These are phyloP conservation scores for Drosophila rellima DNA, from an alignment of 2,888 invertebrate species.

Conservation along the genomic window DNA sequence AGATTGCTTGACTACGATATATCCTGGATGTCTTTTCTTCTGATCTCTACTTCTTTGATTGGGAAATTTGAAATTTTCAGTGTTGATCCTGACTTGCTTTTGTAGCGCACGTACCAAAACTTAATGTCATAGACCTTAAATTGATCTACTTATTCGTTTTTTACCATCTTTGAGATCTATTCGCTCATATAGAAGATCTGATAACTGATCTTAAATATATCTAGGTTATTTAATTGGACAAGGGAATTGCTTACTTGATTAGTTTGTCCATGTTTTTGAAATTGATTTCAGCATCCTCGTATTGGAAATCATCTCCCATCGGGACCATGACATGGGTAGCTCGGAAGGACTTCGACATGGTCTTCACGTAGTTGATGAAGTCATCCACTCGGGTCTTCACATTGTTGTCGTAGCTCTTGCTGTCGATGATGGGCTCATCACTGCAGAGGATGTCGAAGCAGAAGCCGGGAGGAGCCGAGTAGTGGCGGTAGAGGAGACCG, in stretches of 20 bases:
- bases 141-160: too few species aligned
- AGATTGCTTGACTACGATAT: too few species aligned
- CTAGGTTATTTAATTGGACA: not conserved
- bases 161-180: too few species aligned
- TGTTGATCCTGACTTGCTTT: too few species aligned
- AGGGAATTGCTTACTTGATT: conserved; percentile 88
- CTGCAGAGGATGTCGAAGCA: conserved; percentile 95
- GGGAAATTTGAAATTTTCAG: too few species aligned
- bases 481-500: conserved; percentile 92
- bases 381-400: conserved; percentile 89
- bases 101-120: too few species aligned
- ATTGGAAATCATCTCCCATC: conserved; percentile 97
- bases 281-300: conserved; percentile 91
- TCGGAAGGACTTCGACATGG: conserved; percentile 87
- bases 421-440: conserved; percentile 95
- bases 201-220: too few species aligned
- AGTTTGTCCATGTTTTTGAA: conserved; percentile 95
- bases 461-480: conserved; percentile 95
- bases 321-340: conserved; percentile 94
- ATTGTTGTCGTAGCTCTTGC: conserved; percentile 93
- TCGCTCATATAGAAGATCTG: too few species aligned
- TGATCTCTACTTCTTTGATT: too few species aligned
- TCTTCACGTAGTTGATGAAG: conserved; percentile 87
- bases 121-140: too few species aligned
- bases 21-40: too few species aligned